Evolutionary conservation across 2,113 vertebrate species (phyloP).

Genomic region (Redunca redunca): DNA sequence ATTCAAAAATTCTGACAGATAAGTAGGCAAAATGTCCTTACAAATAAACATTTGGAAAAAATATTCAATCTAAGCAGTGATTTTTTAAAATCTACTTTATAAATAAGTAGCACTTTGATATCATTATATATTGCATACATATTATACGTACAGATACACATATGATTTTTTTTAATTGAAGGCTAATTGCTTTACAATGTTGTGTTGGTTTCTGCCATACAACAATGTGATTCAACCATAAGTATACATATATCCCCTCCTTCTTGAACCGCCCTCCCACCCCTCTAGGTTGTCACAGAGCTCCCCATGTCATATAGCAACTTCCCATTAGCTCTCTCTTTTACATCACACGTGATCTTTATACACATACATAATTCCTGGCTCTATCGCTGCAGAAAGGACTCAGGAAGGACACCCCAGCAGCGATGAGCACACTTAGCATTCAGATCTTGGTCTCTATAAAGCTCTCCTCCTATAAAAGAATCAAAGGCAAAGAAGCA

Average conservation of each 20-base stretch:
- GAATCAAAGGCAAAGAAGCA: background rate
- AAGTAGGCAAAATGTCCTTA: background rate
- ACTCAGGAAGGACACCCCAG: background rate
- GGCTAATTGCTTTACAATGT: background rate
- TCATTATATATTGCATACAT: background rate
- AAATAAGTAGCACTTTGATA: background rate
- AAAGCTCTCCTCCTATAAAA: background rate
- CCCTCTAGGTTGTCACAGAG: background rate
- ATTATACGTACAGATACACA: background rate
- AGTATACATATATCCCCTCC: background rate
- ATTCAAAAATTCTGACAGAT: background rate
- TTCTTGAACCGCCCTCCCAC: background rate
- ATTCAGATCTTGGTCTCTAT: background rate
- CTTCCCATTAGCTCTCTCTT: background rate
- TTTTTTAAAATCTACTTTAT: background rate
- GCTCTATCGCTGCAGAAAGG: background rate
- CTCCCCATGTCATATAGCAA: fast-evolving
- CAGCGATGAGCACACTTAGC: background rate
- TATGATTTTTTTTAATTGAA: background rate
- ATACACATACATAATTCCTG: background rate
- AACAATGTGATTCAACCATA: background rate
- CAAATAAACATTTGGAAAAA: background rate
- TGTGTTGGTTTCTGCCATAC: background rate
- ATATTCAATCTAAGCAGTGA: background rate
- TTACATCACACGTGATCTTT: background rate